These are phyloP conservation scores for Desmodus rotundus DNA, from an alignment of 2,113 vertebrate species.

Conservation along the genomic window DNA sequence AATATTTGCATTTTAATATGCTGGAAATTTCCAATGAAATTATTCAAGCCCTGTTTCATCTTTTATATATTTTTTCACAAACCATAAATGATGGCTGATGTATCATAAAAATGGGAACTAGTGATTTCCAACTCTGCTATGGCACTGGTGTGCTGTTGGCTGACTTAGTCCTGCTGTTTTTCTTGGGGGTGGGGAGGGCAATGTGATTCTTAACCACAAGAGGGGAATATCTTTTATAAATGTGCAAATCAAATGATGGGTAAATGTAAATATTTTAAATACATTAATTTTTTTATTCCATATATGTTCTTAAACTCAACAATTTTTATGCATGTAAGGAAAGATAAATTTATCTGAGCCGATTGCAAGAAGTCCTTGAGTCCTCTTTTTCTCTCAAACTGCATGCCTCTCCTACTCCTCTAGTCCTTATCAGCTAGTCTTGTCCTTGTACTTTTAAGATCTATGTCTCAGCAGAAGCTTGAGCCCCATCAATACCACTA, in stretches of 20 bases:
- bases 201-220: neutral
- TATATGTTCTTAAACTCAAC: neutral
- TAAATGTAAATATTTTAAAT: neutral
- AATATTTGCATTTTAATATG: constrained; percentile 58
- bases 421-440: neutral
- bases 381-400: neutral
- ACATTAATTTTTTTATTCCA: neutral
- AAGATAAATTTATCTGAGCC: neutral
- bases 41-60: constrained; percentile 24
- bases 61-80: constrained; percentile 29
- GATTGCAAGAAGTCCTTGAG: neutral
- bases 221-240: neutral
- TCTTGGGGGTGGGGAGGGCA: neutral
- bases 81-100: neutral
- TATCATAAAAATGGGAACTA: neutral
- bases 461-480: neutral
- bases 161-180: neutral
- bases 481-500: neutral
- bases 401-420: no score
- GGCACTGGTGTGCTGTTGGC: rapidly evolving
- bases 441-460: neutral
- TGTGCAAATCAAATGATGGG: neutral
- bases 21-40: constrained; percentile 40
- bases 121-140: neutral
- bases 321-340: neutral